These are phyloP conservation scores for Octopus sinensis DNA, from an alignment of 1,140 invertebrate genomes.

Conservation along the genomic window DNA sequence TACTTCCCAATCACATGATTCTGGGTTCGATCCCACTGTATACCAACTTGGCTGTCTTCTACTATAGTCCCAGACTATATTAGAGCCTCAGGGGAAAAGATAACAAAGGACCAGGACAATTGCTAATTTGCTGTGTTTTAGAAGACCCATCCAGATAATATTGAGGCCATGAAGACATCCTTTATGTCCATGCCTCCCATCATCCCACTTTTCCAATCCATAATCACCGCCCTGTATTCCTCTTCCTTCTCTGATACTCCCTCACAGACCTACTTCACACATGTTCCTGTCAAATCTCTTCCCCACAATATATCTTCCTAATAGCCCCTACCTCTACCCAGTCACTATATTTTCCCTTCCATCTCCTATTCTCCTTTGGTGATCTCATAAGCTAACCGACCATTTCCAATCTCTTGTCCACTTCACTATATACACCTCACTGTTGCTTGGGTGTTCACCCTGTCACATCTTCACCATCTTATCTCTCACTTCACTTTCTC, in stretches of 20 bases:
- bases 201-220: background rate
- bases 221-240: background rate
- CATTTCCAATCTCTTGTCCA: background rate
- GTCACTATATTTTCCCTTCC: background rate
- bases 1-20: too few species aligned
- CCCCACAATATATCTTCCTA: background rate
- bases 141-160: too few species aligned
- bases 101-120: too few species aligned
- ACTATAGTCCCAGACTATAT: too few species aligned
- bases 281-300: background rate
- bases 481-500: background rate
- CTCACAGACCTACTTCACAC: too few species aligned
- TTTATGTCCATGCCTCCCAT: background rate
- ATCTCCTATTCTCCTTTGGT: slow-evolving; percentile 12
- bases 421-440: slow-evolving; percentile 9
- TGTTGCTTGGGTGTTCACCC: too few species aligned
- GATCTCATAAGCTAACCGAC: background rate
- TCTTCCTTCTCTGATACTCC: background rate
- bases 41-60: too few species aligned
- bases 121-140: too few species aligned
- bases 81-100: too few species aligned
- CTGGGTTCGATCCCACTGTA: too few species aligned
- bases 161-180: background rate
- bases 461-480: background rate
- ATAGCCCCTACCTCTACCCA: background rate